These are phyloP conservation scores for Glossophaga mutica DNA, from an alignment of 2,797 vertebrate genomes.

Conservation along the genomic window DNA sequence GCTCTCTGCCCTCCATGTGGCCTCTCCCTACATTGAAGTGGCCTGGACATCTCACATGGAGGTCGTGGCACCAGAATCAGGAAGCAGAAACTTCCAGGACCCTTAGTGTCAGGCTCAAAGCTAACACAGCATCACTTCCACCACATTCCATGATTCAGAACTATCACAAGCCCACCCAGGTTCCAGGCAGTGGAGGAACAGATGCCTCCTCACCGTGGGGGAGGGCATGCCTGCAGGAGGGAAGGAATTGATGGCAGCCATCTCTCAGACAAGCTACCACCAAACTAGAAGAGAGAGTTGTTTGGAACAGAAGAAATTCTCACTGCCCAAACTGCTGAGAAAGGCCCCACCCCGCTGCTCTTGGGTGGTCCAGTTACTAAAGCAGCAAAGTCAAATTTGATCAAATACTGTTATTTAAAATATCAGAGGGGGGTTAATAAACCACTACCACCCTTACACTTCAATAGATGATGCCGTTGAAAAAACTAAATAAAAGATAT, in stretches of 20 bases:
- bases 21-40: not conserved
- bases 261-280: not conserved
- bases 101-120: not conserved
- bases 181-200: not conserved
- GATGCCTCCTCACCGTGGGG: not conserved
- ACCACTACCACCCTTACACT: not conserved
- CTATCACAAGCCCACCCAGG: not conserved
- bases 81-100: not conserved
- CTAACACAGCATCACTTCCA: not conserved
- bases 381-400: constrained; percentile 21
- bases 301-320: not conserved
- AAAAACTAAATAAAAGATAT: not conserved
- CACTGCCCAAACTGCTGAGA: not conserved
- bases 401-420: constrained; percentile 24
- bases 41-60: not conserved
- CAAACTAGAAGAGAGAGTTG: not conserved
- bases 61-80: not conserved
- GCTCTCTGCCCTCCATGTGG: not conserved
- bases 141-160: not conserved
- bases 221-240: fast-evolving
- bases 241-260: not conserved
- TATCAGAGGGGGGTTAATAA: not conserved
- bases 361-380: constrained; percentile 19
- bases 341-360: not conserved
- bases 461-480: not conserved